These are phyloP conservation scores for Porphyrio hochstetteri DNA, from an alignment of 2,113 vertebrate genomes.

Conservation along the genomic window DNA sequence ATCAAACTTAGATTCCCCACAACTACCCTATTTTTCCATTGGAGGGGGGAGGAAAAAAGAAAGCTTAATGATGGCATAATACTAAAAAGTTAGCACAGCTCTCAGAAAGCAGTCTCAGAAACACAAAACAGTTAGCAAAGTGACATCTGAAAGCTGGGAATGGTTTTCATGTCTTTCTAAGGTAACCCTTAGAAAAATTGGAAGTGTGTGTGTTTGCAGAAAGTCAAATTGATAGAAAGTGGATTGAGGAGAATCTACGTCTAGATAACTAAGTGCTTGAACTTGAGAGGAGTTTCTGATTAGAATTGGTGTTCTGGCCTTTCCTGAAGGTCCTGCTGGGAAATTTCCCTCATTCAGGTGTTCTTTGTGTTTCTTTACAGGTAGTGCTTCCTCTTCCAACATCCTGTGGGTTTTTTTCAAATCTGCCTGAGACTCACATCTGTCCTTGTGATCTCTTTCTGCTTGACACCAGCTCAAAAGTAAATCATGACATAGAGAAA, in stretches of 20 bases:
- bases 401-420: neutral
- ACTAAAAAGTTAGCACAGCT: neutral
- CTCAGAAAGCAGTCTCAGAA: neutral
- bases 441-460: neutral
- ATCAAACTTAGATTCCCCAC: neutral
- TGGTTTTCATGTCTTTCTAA: neutral
- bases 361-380: neutral
- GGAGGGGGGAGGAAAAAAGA: neutral
- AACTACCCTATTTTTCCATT: neutral
- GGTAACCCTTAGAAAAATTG: neutral
- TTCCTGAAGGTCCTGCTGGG: neutral
- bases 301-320: neutral
- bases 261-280: neutral
- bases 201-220: neutral
- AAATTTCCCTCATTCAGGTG: neutral
- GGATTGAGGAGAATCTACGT: neutral
- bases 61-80: neutral
- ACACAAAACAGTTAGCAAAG: neutral
- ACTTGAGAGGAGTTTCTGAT: neutral
- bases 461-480: neutral
- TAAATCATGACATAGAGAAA: neutral
- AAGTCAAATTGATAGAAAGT: neutral
- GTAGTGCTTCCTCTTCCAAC: neutral
- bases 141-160: neutral
- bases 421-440: neutral